Conservation (phyloP, 2,113 vertebrate genomes). For the Arothron firmamentum region DNA sequence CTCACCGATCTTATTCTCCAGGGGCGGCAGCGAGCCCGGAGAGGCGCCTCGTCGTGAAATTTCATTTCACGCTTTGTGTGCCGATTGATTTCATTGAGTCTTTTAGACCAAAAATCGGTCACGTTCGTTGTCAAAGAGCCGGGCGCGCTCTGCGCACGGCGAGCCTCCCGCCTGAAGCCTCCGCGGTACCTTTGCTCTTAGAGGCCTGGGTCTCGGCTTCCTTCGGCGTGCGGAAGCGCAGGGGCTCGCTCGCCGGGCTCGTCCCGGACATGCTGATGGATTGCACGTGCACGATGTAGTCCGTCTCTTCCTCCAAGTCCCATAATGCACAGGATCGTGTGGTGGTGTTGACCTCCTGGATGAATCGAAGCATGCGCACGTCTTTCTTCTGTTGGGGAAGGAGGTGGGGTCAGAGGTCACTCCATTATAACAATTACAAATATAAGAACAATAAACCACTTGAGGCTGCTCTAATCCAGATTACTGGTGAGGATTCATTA, state of each 20-base stretch:
- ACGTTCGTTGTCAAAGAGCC: constrained; percentile 48
- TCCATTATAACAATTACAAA: too few relatives aligned
- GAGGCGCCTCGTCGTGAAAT: constrained; percentile 58
- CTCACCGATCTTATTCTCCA: constrained; percentile 21
- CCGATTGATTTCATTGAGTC: constrained; percentile 61
- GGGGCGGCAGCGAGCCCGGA: constrained; percentile 28
- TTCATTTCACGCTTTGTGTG: constrained; percentile 70
- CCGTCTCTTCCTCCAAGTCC: constrained; percentile 95
- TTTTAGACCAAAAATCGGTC: constrained; percentile 57
- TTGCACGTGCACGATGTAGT: constrained; percentile 96
- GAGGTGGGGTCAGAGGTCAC: constrained; percentile 2
- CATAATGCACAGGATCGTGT: constrained; percentile 92
- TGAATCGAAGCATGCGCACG: constrained; percentile 94
- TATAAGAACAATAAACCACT: too few relatives aligned
- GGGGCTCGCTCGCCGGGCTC: constrained; percentile 87
- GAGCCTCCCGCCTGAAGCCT: too few relatives aligned
- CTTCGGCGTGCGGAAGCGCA: constrained; percentile 88
- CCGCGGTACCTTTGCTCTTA: constrained; percentile 93
- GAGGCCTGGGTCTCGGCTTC: constrained; percentile 89
- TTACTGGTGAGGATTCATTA: too few relatives aligned
- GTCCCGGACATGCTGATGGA: constrained; percentile 88
- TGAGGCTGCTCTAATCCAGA: too few relatives aligned
- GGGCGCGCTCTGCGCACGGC: constrained; percentile 19
- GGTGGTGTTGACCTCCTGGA: constrained; percentile 98
- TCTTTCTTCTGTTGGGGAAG: constrained; percentile 85